A percentile compares a stretch with the other conserved stretches of the same genome.
These are phyloP conservation scores for Ptychobarbus kaznakovi DNA, from an alignment of 2,797 vertebrate species.

Conservation along the genomic window DNA sequence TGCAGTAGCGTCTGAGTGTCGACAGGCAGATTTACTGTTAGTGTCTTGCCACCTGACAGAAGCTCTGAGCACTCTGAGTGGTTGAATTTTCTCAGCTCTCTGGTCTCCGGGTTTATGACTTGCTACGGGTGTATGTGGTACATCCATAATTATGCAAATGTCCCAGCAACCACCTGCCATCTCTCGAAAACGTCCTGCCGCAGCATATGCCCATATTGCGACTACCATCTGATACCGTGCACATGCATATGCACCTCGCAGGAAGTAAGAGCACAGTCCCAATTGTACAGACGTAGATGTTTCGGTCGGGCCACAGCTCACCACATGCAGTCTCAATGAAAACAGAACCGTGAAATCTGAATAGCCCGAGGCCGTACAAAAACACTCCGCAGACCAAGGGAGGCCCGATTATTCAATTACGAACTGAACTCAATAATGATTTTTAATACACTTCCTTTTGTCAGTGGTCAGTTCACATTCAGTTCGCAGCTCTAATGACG, in stretches of 20 bases:
- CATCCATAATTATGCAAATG: constrained; percentile 75
- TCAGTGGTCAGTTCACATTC: constrained; percentile 67
- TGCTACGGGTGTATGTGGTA: constrained; percentile 61
- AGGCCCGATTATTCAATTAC: constrained; percentile 65
- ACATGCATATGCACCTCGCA: constrained; percentile 41
- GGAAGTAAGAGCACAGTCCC: neutral
- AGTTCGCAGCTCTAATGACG: constrained; percentile 68
- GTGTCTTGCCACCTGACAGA: constrained; percentile 59
- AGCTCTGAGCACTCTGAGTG: neutral
- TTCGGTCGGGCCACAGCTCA: neutral
- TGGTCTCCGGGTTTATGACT: constrained; percentile 68
- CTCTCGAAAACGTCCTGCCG: constrained; percentile 63
- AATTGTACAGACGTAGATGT: neutral
- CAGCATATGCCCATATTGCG: constrained; percentile 70
- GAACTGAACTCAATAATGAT: constrained; percentile 70
- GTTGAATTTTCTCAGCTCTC: constrained; percentile 56
- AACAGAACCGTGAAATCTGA: constrained; percentile 15
- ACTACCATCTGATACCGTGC: constrained; percentile 36
- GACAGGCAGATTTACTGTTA: constrained; percentile 6
- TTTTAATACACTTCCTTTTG: constrained; percentile 68
- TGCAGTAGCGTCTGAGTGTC: constrained; percentile 1
- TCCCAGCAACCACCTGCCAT: constrained; percentile 74
- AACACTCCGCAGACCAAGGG: constrained; percentile 35
- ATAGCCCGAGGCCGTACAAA: constrained; percentile 39
- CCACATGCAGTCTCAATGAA: constrained; percentile 4